Conservation (phyloP, 2,797 vertebrate species). For the Leucoraja ocellata region DNA sequence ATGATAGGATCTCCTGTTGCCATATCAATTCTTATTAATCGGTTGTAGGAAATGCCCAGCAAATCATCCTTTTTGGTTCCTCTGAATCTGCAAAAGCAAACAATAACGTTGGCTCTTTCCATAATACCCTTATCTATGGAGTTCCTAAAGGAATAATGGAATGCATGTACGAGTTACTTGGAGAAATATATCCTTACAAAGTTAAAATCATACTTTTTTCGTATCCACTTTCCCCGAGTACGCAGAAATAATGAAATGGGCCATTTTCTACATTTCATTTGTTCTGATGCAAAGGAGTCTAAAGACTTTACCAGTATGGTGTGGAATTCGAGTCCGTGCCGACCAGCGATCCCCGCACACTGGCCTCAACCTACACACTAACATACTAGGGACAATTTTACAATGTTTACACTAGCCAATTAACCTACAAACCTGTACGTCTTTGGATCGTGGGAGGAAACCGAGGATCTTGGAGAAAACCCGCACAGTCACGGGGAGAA, state of each 20-base stretch:
- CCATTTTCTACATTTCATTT: neutral
- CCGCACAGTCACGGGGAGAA: too few species aligned
- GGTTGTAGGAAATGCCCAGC: slow-evolving; percentile 92
- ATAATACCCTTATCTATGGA: neutral
- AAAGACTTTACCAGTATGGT: too few species aligned
- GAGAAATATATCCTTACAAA: neutral
- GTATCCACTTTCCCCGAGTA: neutral
- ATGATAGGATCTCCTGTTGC: slow-evolving; percentile 76
- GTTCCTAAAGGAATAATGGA: too few species aligned
- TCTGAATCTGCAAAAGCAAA: slow-evolving; percentile 70
- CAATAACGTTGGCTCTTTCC: slow-evolving; percentile 17
- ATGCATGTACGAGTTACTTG: neutral
- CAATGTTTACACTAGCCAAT: too few species aligned
- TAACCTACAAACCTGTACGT: too few species aligned
- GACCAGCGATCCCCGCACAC: too few species aligned
- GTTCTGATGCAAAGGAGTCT: neutral
- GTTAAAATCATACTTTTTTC: neutral
- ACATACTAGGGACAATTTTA: too few species aligned
- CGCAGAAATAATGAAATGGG: neutral
- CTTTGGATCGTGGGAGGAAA: too few species aligned
- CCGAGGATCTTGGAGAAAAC: too few species aligned
- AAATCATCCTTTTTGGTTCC: slow-evolving; percentile 90
- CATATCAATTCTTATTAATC: slow-evolving; percentile 86
- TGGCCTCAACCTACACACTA: too few species aligned
- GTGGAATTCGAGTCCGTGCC: too few species aligned